Base-by-base conservation (phyloP, 2,113 vertebrate species). In the Ammodytes marinus region DNA sequence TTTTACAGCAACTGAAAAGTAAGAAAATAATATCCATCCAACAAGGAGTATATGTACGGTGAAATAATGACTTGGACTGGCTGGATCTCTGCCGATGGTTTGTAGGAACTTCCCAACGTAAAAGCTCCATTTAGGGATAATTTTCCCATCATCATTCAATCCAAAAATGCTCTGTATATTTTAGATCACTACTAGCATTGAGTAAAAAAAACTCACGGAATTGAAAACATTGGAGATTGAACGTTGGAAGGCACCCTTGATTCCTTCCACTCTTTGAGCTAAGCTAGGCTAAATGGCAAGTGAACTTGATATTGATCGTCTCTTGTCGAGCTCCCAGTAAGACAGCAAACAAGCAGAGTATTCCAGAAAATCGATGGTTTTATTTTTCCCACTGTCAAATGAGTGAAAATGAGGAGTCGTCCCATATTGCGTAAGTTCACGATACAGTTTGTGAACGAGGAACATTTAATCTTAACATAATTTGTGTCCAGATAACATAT, bases 241-340 rank as follows among this genome's bases (percentile, higher is more conserved):
- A 69, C 68, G 67, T 67, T 39, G 13, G 47, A 43, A 50, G 2
- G 7, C 35, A 63, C 37, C 49, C 55, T 35, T 63, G 52, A 61
- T 58, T 53, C 55, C 37, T 40, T 63, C 60, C 54, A 67, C 47
- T 70, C 27, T 68, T 11, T 19, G 10, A 74, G 77, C 65, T 71
- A 57, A 61, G 39, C 42, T 45, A 47, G 72, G 55, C 69, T 79
- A 72, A 84, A 71, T 27, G 27, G 27, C 71, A 46, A 40, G 39
- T 63, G 15, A 70, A 89, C 79, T 82, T 79, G 54, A 77, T 85
- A 79, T 87, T 54, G 84, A 87, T 76, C 68, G 27, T 27, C 8
- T 14, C 35, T 70, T 10, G 17, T 74, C 72, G 45, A 50, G 47
- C 46, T 79, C 55, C 0, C 8, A 19, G 45, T 53, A 17, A 65